Conservation (phyloP, 2,797 vertebrate species). For the Muscicapa comitata region DNA sequence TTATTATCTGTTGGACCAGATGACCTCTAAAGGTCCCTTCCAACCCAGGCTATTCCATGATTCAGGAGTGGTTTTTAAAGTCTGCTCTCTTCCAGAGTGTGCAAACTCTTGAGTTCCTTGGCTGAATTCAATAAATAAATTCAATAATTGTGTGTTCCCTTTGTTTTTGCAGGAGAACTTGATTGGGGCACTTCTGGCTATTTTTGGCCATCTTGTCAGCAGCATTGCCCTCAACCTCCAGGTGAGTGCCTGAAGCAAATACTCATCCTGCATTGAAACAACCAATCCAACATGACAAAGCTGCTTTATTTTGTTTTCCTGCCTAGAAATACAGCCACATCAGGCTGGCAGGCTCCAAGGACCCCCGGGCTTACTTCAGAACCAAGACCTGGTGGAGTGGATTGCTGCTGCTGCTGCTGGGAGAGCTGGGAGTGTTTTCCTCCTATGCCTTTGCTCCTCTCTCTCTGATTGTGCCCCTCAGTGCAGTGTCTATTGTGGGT, state of each 20-base stretch:
- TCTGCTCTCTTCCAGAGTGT: background rate
- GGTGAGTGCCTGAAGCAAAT: conserved; percentile 72
- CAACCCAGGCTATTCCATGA: background rate
- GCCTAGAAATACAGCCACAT: conserved; percentile 92
- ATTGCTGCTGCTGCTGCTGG: conserved; percentile 83
- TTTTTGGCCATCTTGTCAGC: conserved; percentile 91
- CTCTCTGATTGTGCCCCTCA: conserved; percentile 88
- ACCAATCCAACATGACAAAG: accelerated
- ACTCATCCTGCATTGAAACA: background rate
- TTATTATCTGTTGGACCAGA: background rate
- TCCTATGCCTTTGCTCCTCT: conserved; percentile 93
- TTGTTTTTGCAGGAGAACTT: conserved; percentile 86
- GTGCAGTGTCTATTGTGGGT: conserved; percentile 90
- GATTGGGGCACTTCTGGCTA: conserved; percentile 92
- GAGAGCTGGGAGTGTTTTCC: conserved; percentile 88
- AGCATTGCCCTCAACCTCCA: conserved; percentile 93
- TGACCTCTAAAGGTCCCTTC: background rate
- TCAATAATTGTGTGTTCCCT: background rate
- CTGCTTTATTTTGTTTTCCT: background rate
- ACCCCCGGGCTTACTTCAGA: conserved; percentile 86
- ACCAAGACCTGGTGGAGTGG: conserved; percentile 96
- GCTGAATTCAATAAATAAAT: background rate
- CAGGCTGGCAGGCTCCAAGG: conserved; percentile 84
- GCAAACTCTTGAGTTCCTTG: background rate
- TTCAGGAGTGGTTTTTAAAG: background rate